Percentiles rank a stretch among this genome's conserved stretches.
These are phyloP conservation scores for Peromyscus leucopus DNA, from an alignment of 2,113 vertebrate species.

Conservation along the genomic window DNA sequence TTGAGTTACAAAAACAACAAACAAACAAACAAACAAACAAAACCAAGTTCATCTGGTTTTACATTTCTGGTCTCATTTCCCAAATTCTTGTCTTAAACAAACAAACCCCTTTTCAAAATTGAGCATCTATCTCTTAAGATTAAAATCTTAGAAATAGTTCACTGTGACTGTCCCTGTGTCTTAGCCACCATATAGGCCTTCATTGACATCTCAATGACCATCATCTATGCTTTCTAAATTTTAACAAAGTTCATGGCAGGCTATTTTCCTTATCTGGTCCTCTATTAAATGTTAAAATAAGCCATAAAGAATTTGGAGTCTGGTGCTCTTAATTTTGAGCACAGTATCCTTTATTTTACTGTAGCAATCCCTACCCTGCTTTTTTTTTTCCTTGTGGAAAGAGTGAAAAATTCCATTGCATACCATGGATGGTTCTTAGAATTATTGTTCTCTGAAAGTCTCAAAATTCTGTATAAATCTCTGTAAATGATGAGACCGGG, in stretches of 20 bases:
- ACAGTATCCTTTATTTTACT: not conserved
- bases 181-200: not conserved
- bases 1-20: not conserved
- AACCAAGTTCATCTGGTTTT: not conserved
- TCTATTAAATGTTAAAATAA: conserved; percentile 19
- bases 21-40: not conserved
- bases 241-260: not conserved
- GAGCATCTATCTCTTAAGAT: not conserved
- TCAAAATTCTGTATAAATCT: not conserved
- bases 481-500: not conserved
- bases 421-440: not conserved
- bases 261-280: not conserved
- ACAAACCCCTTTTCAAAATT: not conserved
- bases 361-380: not conserved
- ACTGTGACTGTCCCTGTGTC: not conserved
- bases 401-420: not conserved
- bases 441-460: not conserved
- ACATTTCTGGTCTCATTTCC: not conserved
- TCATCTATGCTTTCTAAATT: not conserved
- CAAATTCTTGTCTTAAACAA: conserved; percentile 5
- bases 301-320: not conserved
- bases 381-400: not conserved
- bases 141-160: not conserved
- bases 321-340: conserved; percentile 19
- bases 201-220: not conserved